Evolutionary conservation across 2,113 vertebrate species (phyloP).

Genomic region (Thymallus thymallus): DNA sequence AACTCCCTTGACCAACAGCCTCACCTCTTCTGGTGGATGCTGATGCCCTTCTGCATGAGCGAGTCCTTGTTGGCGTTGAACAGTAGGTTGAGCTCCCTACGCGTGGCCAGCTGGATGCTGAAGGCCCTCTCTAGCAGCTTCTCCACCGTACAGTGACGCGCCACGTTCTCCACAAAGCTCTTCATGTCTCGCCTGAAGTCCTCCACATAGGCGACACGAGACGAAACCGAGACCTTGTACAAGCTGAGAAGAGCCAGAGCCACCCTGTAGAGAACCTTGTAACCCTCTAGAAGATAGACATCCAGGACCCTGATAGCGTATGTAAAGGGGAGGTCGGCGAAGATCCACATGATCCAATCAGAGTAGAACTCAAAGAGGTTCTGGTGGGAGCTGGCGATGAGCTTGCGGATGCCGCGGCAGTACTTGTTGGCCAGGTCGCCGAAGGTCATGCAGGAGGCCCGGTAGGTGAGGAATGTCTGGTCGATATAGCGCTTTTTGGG

Average conservation of each 20-base stretch:
- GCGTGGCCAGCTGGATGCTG: conserved; percentile 78
- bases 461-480: conserved; percentile 81
- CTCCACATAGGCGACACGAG: conserved; percentile 69
- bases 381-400: conserved; percentile 78
- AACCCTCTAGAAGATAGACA: conserved; percentile 83
- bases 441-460: conserved; percentile 86
- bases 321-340: conserved; percentile 81
- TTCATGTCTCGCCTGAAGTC: conserved; percentile 78
- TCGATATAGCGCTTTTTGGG: conserved; percentile 81
- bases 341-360: conserved; percentile 86
- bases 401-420: conserved; percentile 80
- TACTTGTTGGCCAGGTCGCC: conserved; percentile 85
- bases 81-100: conserved; percentile 82
- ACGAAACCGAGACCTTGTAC: conserved; percentile 73
- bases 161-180: conserved; percentile 75
- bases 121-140: conserved; percentile 82
- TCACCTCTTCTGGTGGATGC: conserved; percentile 77
- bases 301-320: conserved; percentile 82
- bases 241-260: conserved; percentile 80
- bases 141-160: conserved; percentile 64
- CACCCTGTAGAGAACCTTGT: conserved; percentile 87
- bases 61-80: conserved; percentile 84
- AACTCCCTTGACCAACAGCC: not conserved
- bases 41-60: conserved; percentile 77
- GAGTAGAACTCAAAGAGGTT: conserved; percentile 87